phyloP scores from a whole-genome alignment of 2,113 vertebrate species.

The Rhea americana region DNA sequence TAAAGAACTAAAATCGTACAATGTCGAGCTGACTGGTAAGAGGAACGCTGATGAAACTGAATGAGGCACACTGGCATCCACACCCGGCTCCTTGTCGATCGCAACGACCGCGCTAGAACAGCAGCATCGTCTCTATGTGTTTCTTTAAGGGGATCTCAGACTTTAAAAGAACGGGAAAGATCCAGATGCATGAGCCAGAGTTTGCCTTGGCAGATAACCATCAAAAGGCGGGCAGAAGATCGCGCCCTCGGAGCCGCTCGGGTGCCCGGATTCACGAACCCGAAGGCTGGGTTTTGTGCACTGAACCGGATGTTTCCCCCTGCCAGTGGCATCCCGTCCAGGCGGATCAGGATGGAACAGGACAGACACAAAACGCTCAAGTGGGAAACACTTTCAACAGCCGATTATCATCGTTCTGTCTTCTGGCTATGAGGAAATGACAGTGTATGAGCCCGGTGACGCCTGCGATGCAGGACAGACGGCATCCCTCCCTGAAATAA shows the following conservation, averaged over 20 bases:
- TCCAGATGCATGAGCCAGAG: not conserved
- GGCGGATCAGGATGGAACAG: not conserved
- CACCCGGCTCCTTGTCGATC: not conserved
- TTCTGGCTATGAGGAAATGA: not conserved
- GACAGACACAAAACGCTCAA: not conserved
- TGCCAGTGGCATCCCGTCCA: not conserved
- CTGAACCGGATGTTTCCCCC: not conserved
- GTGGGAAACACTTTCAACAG: not conserved
- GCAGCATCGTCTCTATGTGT: not conserved
- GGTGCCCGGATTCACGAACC: not conserved
- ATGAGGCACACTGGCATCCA: not conserved
- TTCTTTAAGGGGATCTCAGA: not conserved
- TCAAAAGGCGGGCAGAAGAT: not conserved
- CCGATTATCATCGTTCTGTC: not conserved
- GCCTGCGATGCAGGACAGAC: not conserved
- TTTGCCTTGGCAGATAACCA: not conserved
- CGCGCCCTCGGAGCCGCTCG: not conserved
- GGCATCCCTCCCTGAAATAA: not conserved
- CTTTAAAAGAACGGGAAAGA: not conserved
- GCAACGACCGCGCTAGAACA: not conserved
- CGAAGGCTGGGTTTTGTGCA: not conserved
- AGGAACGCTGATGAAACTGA: not conserved
- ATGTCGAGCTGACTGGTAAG: not conserved
- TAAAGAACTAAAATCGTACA: not conserved
- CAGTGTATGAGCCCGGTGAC: not conserved